Evolutionary conservation across 2,888 invertebrate species (phyloP), one percentile per base, ranked within the genome.

Genomic region (Pseudococcus longispinus): DNA sequence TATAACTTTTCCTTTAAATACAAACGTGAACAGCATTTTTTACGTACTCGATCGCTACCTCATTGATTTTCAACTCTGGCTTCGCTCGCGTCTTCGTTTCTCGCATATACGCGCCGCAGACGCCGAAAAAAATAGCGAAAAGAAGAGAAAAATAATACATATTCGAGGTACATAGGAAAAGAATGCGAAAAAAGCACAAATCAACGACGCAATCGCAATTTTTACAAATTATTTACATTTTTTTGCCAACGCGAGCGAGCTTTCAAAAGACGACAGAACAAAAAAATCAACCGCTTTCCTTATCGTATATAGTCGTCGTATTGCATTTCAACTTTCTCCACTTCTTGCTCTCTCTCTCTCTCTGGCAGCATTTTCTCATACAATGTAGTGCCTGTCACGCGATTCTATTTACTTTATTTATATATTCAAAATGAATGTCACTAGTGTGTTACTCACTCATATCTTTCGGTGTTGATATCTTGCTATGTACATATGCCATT

Each of bases 181-280:
- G 51, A 51, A 51, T 51, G 51, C 37, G 37, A 37, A 51, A 46
- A 51, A 51, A 51, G 51, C 65, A 65, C 65, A 65, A 65, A 65
- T 65, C 65, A 65, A 65, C 65, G 65, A 65, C 65, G 65, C 65
- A 65, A 65, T 65, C 65, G 65, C 65, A 65, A 65, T 65, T 65
- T 65, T 26, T 65, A 65, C 65, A 65, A 65, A 65, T 65, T 65
- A 65, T 65, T 65, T 65, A 65, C 65, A 65, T 65, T 65, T 65
- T n/a, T 65, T 65, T 65, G 23, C 15, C 11, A 60, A 9, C 60
- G 60, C 3, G 46, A 51, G 51, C 51, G 51, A n/a, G 18, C n/a
- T 51, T 65, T 23, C 26, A 26, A 65, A 13, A 26, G 23, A 26
- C 65, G 65, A 26, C 26, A 65, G 26, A 65, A 65, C 13, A 65